Conservation (phyloP, 2,888 invertebrate genomes). For the Drosophila emarginata region DNA sequence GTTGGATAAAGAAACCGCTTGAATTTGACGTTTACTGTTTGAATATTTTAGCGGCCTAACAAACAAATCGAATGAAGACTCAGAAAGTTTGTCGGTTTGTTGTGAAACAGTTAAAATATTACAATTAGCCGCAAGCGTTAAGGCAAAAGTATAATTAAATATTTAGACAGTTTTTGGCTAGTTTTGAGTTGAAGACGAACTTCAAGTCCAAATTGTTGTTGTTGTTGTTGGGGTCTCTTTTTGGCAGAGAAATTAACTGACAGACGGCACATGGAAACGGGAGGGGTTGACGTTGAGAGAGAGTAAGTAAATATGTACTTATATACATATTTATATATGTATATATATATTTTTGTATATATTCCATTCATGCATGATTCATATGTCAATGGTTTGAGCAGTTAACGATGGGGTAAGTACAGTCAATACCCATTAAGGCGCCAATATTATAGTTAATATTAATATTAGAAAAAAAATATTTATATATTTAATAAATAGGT, state of each 20-base stretch:
- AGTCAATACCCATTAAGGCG: neutral
- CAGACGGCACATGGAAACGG: neutral
- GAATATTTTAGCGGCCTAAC: constrained; percentile 52
- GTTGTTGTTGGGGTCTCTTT: constrained; percentile 9
- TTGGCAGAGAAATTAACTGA: constrained; percentile 5
- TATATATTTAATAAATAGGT: neutral
- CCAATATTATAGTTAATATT: neutral
- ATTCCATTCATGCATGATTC: neutral
- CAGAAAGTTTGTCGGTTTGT: neutral
- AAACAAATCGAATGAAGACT: neutral
- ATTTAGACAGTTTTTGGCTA: constrained; percentile 58
- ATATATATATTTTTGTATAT: neutral
- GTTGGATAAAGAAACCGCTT: constrained; percentile 10
- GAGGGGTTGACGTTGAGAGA: neutral
- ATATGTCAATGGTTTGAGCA: neutral
- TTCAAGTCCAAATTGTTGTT: neutral
- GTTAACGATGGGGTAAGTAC: neutral
- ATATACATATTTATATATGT: neutral
- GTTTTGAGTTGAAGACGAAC: constrained; percentile 12
- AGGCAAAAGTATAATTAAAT: constrained; percentile 64
- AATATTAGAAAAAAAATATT: no score
- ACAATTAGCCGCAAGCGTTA: constrained; percentile 51
- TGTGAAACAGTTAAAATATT: constrained; percentile 52
- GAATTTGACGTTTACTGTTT: constrained; percentile 40
- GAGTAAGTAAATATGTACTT: neutral